Conservation (phyloP, 1,140 invertebrate genomes). For the Listronotus bonariensis region DNA sequence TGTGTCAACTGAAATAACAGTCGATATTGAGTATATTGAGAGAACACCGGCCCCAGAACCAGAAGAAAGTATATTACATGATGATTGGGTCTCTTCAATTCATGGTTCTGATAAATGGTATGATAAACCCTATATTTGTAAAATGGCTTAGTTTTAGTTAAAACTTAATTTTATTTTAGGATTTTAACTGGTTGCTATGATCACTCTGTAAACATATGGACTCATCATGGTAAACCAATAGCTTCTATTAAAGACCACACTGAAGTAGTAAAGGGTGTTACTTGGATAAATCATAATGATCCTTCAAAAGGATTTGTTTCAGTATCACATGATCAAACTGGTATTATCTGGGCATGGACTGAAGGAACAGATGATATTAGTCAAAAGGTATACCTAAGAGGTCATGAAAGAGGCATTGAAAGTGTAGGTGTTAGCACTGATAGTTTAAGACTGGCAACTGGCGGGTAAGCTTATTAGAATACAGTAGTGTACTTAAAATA, state of each 20-base stretch:
- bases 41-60: slow-evolving; percentile 86
- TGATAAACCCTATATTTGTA: background rate
- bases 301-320: slow-evolving; percentile 74
- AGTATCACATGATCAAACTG: slow-evolving; percentile 90
- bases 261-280: slow-evolving; percentile 75
- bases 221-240: slow-evolving; percentile 78
- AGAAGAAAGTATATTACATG: slow-evolving; percentile 87
- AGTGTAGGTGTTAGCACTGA: slow-evolving; percentile 75
- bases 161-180: slow-evolving; percentile 59
- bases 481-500: too few relatives aligned
- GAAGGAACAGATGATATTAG: slow-evolving; percentile 73
- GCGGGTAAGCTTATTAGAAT: slow-evolving; percentile 58
- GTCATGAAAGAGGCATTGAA: slow-evolving; percentile 89
- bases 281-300: slow-evolving; percentile 76
- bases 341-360: slow-evolving; percentile 90
- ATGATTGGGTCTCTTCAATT: slow-evolving; percentile 94
- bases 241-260: slow-evolving; percentile 85
- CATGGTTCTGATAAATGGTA: slow-evolving; percentile 74
- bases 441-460: slow-evolving; percentile 75
- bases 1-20: slow-evolving; percentile 74
- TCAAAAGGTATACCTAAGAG: slow-evolving; percentile 79
- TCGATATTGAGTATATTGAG: slow-evolving; percentile 90
- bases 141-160: too few relatives aligned
- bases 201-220: slow-evolving; percentile 90
- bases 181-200: slow-evolving; percentile 96